phyloP scores from a whole-genome alignment of 1,140 invertebrate species.

The Heliothis subflexa region DNA sequence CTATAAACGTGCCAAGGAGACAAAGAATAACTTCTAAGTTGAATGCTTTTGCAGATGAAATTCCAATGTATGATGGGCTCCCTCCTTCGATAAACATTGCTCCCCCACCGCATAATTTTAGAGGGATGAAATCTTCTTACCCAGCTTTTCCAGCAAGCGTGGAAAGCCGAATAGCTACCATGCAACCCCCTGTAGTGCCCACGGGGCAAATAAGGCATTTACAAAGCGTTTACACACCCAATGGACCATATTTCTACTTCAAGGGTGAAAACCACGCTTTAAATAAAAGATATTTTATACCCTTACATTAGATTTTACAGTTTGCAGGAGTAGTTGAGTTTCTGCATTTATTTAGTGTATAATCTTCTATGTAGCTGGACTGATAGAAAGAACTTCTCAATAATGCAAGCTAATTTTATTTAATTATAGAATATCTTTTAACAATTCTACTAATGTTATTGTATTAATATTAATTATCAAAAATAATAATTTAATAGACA shows the following conservation, averaged over 20 bases:
- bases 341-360: slow-evolving; percentile 15
- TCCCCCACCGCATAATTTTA: neutral
- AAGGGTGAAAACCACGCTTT: neutral
- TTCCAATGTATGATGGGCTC: neutral
- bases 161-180: slow-evolving; percentile 86
- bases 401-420: neutral
- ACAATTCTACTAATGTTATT: too few species aligned
- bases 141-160: slow-evolving; percentile 67
- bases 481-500: neutral
- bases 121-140: neutral
- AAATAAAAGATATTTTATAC: slow-evolving; percentile 15
- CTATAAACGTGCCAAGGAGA: neutral
- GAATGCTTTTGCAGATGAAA: neutral
- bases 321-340: neutral
- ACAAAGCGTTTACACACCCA: neutral
- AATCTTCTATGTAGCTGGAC: neutral
- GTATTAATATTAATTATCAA: too few species aligned
- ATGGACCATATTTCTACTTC: slow-evolving; percentile 33
- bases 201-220: neutral
- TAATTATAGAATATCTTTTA: neutral
- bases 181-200: slow-evolving; percentile 74
- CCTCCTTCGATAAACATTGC: neutral
- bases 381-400: neutral
- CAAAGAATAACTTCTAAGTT: neutral
- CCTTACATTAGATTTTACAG: neutral